Percentiles rank a stretch among this genome's conserved stretches.
These are phyloP conservation scores for Gymnothorax javanicus DNA, from an alignment of 2,797 vertebrate species.

Conservation along the genomic window DNA sequence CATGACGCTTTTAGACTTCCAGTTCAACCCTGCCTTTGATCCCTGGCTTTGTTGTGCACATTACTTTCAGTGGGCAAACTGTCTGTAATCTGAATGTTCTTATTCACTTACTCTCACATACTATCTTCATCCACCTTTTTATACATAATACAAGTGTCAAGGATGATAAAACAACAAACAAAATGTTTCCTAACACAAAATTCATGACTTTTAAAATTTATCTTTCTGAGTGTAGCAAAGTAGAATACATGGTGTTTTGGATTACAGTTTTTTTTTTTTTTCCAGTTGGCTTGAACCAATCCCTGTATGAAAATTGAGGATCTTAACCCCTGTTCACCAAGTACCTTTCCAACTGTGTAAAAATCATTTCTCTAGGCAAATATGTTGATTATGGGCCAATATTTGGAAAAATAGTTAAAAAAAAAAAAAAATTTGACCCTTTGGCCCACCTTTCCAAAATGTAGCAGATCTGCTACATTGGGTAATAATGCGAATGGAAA, in stretches of 20 bases:
- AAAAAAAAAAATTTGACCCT: too few species aligned
- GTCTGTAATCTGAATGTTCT: background rate
- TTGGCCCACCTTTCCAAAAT: too few species aligned
- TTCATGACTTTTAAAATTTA: background rate
- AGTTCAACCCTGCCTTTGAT: background rate
- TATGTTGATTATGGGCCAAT: too few species aligned
- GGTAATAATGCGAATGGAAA: too few species aligned
- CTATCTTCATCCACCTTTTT: background rate
- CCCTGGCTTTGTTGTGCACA: background rate
- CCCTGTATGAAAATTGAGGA: too few species aligned
- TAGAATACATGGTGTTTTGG: background rate
- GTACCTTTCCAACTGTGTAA: too few species aligned
- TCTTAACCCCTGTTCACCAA: too few species aligned
- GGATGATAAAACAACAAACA: background rate
- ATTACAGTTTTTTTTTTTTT: background rate
- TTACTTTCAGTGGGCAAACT: background rate
- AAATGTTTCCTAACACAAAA: background rate
- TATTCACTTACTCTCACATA: background rate
- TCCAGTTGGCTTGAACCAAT: too few species aligned
- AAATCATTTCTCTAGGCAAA: too few species aligned
- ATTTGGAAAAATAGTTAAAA: too few species aligned
- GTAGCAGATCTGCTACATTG: too few species aligned
- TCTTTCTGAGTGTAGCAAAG: background rate
- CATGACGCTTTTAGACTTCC: background rate
- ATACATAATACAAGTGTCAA: too few species aligned